Base-by-base conservation (phyloP, 2,797 vertebrate species). In the Todus mexicanus region DNA sequence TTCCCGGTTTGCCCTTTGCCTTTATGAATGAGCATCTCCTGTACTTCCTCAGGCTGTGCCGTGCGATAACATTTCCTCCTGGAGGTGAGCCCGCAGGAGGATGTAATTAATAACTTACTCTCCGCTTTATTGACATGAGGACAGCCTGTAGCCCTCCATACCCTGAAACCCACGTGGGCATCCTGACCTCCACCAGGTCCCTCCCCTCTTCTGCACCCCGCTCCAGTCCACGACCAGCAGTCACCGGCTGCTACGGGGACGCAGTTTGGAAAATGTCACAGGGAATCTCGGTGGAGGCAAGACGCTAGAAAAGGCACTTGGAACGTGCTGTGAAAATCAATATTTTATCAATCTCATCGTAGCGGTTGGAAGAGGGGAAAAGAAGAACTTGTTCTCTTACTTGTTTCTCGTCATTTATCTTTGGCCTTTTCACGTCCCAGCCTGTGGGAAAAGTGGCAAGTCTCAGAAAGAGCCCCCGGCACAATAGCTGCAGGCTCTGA, bases 231-330 rank as follows among this genome's bases (percentile, higher is more conserved):
- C 0, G 0, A 9, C 47, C 82, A 64, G 48, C 40, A 20, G 38
- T 18, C 65, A 60, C 27, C 76, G 60, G 77, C 27, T 71, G 37
- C 40, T 65, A 8, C 16, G 21, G 60, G 48, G 59, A 40, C 7
- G 6, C n/a, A 1, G 0, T 38, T 26, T 42, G 77, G 80, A 42
- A 71, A 68, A 78, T 4, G n/a, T 57, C 77, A 3, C 1, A 1
- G 60, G 72, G 51, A 45, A 18, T 35, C 77, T 75, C 23, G 2
- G 37, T 43, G 50, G 54, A 90, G n/a, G 16, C 42, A 16, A 25
- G 33, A 16, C 9, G 10, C 66, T 12, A 12, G 60, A 40, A 70
- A 33, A 74, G 53, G 38, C 27, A 26, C 64, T 65, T 35, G 15
- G 25, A n/a, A 37, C 22, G 10, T 2, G 3, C 65, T 15, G 35